A percentile compares a stretch with the other conserved stretches of the same genome.
Conservation (phyloP, 2,888 invertebrate species). For the Phorcus lineatus region DNA sequence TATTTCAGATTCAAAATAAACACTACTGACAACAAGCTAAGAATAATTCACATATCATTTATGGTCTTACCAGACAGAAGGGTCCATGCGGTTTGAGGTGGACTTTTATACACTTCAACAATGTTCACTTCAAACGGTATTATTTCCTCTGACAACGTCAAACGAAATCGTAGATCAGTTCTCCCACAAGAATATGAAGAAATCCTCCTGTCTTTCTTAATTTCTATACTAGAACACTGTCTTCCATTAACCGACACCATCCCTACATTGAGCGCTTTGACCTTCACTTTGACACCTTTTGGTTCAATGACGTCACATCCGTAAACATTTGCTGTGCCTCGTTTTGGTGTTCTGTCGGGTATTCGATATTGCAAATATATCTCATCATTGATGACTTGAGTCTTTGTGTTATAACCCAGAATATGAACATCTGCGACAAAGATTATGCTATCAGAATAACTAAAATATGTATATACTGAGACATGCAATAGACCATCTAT, state of each 20-base stretch:
- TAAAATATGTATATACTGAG: not conserved
- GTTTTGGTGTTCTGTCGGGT: not conserved
- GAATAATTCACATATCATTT: too few relatives aligned
- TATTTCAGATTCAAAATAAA: too few relatives aligned
- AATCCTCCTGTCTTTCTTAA: not conserved
- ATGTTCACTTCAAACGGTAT: not conserved
- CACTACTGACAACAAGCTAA: too few relatives aligned
- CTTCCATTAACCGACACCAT: not conserved
- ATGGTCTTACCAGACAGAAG: not conserved
- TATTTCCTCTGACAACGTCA: not conserved
- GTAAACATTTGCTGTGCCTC: not conserved
- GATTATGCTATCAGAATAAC: not conserved
- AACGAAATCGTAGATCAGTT: not conserved
- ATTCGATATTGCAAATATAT: slow-evolving; percentile 5
- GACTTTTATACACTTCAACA: not conserved
- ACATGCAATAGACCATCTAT: too few relatives aligned
- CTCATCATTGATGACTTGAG: not conserved
- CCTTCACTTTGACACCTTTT: not conserved
- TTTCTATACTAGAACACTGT: not conserved
- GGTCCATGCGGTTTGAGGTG: not conserved
- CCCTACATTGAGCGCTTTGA: not conserved
- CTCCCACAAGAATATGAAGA: not conserved
- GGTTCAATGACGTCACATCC: slow-evolving; percentile 17
- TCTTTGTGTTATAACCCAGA: not conserved
- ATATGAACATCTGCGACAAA: not conserved